phyloP scores from a whole-genome alignment of 2,888 invertebrate species.

The Athalia cordata region DNA sequence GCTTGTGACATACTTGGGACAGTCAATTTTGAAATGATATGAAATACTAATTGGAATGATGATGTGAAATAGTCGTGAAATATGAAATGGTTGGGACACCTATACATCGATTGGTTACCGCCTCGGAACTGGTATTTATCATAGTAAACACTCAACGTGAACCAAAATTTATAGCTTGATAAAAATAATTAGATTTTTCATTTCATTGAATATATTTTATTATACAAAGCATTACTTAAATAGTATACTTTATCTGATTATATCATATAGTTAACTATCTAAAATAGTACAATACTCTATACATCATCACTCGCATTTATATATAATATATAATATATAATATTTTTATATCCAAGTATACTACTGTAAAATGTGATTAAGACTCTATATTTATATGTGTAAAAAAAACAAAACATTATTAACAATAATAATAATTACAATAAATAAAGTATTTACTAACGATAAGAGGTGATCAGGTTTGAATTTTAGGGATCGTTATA shows the following conservation, averaged over 20 bases:
- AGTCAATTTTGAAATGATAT: too few species aligned
- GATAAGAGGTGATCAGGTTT: slow-evolving; percentile 58
- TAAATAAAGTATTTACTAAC: slow-evolving; percentile 62
- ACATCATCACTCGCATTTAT: slow-evolving; percentile 21
- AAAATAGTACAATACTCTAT: slow-evolving; percentile 43
- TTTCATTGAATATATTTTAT: slow-evolving; percentile 69
- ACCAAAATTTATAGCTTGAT: too few species aligned
- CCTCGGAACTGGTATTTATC: too few species aligned
- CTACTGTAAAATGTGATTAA: slow-evolving; percentile 1
- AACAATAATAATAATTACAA: not conserved
- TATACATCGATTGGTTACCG: too few species aligned
- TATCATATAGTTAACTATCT: slow-evolving; percentile 39
- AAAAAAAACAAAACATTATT: slow-evolving; percentile 49
- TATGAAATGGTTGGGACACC: too few species aligned
- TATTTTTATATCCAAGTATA: slow-evolving; percentile 49
- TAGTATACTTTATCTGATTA: slow-evolving; percentile 62
- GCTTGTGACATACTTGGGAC: too few species aligned
- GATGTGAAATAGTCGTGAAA: too few species aligned
- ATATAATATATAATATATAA: slow-evolving; percentile 40
- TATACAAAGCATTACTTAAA: slow-evolving; percentile 74
- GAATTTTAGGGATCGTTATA: too few species aligned
- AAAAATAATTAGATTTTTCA: not conserved
- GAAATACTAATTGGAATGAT: too few species aligned
- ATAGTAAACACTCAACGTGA: too few species aligned
- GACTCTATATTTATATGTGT: slow-evolving; percentile 53